phyloP scores from a whole-genome alignment of 2,888 invertebrate species.

The Hypomecis punctinalis region DNA sequence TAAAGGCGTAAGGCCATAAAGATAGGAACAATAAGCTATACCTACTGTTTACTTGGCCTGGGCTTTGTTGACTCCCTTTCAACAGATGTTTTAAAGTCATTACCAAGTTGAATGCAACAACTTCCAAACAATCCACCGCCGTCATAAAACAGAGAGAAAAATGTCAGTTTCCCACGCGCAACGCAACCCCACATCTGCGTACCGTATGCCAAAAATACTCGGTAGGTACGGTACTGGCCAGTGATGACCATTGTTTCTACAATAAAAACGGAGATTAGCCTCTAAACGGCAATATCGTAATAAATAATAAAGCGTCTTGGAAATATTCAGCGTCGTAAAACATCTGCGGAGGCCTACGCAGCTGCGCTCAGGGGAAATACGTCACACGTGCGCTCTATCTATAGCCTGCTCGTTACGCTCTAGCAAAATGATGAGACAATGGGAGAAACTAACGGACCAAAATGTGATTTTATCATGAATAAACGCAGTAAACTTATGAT shows the following conservation, averaged over 20 bases:
- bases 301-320: constrained; percentile 82
- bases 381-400: constrained; percentile 77
- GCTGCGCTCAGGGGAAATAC: constrained; percentile 79
- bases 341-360: constrained; percentile 80
- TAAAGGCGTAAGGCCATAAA: too few relatives aligned
- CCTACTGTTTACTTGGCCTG: not conserved
- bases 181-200: constrained; percentile 67
- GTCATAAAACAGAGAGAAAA: constrained; percentile 48
- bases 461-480: too few relatives aligned
- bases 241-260: constrained; percentile 81
- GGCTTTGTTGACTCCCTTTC: not conserved
- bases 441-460: too few relatives aligned
- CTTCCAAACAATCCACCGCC: constrained; percentile 29
- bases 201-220: constrained; percentile 78
- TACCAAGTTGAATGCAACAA: constrained; percentile 20
- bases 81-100: constrained; percentile 29
- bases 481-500: too few relatives aligned
- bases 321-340: constrained; percentile 82
- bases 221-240: constrained; percentile 50
- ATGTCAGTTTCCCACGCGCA: constrained; percentile 70
- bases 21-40: not conserved
- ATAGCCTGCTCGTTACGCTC: constrained; percentile 52
- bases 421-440: not conserved
- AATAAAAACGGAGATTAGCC: constrained; percentile 83
- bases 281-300: constrained; percentile 82